A percentile compares a stretch with the other conserved stretches of the same genome.
phyloP scores from a whole-genome alignment of 2,797 vertebrate genomes.

The Chaetophractus vellerosus region DNA sequence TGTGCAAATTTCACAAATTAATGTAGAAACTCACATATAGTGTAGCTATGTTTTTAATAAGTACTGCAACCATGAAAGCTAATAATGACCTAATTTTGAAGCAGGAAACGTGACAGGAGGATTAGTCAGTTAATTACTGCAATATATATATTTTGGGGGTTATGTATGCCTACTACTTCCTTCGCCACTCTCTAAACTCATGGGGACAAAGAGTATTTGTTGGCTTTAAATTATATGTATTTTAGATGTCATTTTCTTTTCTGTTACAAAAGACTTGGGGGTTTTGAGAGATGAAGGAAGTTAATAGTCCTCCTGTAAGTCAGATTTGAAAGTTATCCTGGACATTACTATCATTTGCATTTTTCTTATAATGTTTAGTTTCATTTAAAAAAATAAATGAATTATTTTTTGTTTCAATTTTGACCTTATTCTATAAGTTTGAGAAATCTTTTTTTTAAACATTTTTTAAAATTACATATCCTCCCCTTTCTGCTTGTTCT shows the following conservation, averaged over 20 bases:
- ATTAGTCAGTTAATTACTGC: background rate
- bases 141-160: background rate
- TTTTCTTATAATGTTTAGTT: conserved; percentile 36
- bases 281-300: conserved; percentile 55
- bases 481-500: no score
- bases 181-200: background rate
- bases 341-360: background rate
- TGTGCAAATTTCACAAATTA: background rate
- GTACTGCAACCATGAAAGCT: background rate
- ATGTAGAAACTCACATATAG: background rate
- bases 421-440: conserved; percentile 29
- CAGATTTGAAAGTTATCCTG: conserved; percentile 46
- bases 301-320: conserved; percentile 62
- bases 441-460: no score
- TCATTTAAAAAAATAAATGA: background rate
- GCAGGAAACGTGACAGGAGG: background rate
- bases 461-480: no score
- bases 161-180: background rate
- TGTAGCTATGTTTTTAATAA: background rate
- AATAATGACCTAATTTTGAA: background rate
- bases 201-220: background rate
- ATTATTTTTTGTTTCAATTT: conserved; percentile 46
- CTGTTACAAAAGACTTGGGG: conserved; percentile 31
- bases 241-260: conserved; percentile 50
- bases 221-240: background rate